phyloP scores from a whole-genome alignment of 2,797 vertebrate genomes.

The Cyclura pinguis region DNA sequence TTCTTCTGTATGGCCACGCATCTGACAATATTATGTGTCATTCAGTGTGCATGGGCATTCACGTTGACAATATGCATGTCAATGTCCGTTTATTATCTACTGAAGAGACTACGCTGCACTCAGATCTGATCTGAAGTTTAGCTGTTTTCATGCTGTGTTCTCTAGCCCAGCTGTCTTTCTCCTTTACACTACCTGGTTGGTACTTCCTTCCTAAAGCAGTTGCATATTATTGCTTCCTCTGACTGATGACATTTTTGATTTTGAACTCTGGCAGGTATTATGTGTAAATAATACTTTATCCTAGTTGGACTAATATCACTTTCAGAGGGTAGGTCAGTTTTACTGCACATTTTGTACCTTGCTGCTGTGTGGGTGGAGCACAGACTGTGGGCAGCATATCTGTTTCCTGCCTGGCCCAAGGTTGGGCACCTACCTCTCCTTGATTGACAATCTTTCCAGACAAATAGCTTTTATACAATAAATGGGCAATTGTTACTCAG shows the following conservation, averaged over 20 bases:
- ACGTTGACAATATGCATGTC: neutral
- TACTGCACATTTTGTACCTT: slow-evolving; percentile 22
- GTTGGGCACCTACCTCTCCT: slow-evolving; percentile 20
- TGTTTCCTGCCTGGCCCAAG: slow-evolving; percentile 28
- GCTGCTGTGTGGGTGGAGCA: neutral
- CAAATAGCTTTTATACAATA: neutral
- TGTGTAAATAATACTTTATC: slow-evolving; percentile 11
- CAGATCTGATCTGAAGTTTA: neutral
- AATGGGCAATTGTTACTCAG: neutral
- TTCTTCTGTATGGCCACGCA: neutral
- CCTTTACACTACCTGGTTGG: neutral
- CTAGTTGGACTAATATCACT: slow-evolving; percentile 22
- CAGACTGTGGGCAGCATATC: neutral
- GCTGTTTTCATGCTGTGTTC: neutral
- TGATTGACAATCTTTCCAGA: slow-evolving; percentile 20
- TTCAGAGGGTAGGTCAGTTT: slow-evolving; percentile 26
- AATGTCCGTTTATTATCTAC: neutral
- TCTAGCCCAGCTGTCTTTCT: neutral
- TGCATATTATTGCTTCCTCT: neutral
- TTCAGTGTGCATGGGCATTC: neutral
- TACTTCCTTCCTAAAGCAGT: neutral
- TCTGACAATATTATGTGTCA: neutral
- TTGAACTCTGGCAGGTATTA: neutral
- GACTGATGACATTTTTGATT: neutral
- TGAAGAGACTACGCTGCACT: neutral